phyloP scores from a whole-genome alignment of 2,113 vertebrate species.

The Ammospiza caudacuta region DNA sequence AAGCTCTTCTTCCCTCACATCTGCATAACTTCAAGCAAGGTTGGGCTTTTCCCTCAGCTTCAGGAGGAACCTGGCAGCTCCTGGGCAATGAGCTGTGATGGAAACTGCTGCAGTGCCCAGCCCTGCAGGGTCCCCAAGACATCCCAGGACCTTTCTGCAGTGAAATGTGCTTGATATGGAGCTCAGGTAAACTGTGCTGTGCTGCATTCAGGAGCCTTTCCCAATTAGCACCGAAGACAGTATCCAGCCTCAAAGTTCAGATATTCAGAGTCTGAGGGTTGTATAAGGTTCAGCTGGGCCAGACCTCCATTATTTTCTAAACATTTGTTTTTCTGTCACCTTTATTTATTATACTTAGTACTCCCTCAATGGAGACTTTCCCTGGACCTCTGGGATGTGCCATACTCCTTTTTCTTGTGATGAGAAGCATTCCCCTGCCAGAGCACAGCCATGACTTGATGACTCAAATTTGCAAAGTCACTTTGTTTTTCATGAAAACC shows the following conservation, averaged over 20 bases:
- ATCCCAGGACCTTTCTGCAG: neutral
- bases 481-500: neutral
- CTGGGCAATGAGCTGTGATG: neutral
- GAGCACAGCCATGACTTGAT: neutral
- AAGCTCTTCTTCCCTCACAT: neutral
- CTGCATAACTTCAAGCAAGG: neutral
- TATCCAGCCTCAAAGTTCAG: neutral
- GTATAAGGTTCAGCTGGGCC: neutral
- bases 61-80: fast-evolving
- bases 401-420: neutral
- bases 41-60: neutral
- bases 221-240: neutral
- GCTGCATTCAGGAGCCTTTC: neutral
- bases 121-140: fast-evolving
- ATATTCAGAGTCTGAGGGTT: neutral
- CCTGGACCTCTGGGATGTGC: neutral
- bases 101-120: neutral
- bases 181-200: neutral
- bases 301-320: neutral
- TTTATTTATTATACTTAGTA: neutral
- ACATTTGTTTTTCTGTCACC: neutral
- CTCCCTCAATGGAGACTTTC: neutral
- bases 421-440: neutral
- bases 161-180: neutral
- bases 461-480: neutral